Evolutionary conservation across 2,888 invertebrate species (phyloP), one percentile per base, ranked within the genome.

Genomic region (Plebejus anna): DNA sequence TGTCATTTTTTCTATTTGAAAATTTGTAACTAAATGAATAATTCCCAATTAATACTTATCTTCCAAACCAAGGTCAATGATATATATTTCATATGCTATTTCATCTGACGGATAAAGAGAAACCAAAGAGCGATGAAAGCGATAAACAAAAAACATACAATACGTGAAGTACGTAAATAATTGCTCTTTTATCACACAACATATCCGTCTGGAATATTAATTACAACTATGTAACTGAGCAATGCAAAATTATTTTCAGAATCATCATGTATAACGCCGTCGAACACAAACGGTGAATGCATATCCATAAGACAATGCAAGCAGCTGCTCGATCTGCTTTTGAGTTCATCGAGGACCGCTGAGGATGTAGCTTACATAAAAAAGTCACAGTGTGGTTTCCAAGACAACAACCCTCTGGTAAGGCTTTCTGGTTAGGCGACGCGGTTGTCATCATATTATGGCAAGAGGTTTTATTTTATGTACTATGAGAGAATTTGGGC

Each of bases 341-440:
- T 82, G 71, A 89, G 88, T 13, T 79, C 77, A 1, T 79, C 82
- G 0, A 87, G 94, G 66, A 84, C 89, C 0, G 82, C 86, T 0
- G 84, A 88, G 2, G 91, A 94, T 1, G 81, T 94, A 0, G 89
- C 94, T 6, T 89, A 89, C 42, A 85, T 92, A 73, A 81, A 82
- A 79, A 83, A 80, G 2, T 85, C 90, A 0, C 82, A 86, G n/a
- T 92, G 92, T 78, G 91, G 91, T 0, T 88, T 70, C 71, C 28
- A 13, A 13, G 22, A 70, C 38, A 42, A 28, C 16, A 59, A 28
- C 36, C 76, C 76, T 82, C 94, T 0, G 0, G 85, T 77, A 75
- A 59, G 51, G 4, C 51, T 51, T 51, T 32, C 4, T 1, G 55
- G 55, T 16, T 16, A 55, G 13, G 55, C 55, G 16, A 55, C 55